phyloP scores from a whole-genome alignment of 2,113 vertebrate species.

The Pituophis catenifer region DNA sequence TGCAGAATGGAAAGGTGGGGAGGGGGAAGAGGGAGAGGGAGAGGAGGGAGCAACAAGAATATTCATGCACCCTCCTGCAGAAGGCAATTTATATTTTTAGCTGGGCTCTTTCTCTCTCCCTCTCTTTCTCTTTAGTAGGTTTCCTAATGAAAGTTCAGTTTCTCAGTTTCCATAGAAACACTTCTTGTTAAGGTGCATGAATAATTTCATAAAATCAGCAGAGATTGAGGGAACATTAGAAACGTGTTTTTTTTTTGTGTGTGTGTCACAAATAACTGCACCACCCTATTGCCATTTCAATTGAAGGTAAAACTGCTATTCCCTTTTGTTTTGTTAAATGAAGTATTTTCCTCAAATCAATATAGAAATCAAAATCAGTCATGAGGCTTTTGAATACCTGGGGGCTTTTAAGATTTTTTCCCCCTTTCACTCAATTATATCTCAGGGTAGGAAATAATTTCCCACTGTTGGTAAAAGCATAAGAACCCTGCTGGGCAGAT shows the following conservation, averaged over 20 bases:
- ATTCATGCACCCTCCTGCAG: constrained; percentile 66
- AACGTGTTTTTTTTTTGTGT: constrained; percentile 43
- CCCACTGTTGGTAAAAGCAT: not conserved
- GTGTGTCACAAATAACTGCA: constrained; percentile 40
- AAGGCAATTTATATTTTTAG: constrained; percentile 76
- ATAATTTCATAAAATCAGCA: constrained; percentile 67
- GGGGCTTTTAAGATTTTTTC: not conserved
- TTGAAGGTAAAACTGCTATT: constrained; percentile 25
- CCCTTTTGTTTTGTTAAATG: constrained; percentile 1
- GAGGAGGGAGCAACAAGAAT: constrained; percentile 45
- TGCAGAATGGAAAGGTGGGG: constrained; percentile 29
- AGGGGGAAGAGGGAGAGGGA: not conserved
- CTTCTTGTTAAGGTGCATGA: constrained; percentile 65
- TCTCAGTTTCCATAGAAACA: constrained; percentile 76
- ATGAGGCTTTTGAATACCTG: constrained; percentile 45
- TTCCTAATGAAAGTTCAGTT: constrained; percentile 69
- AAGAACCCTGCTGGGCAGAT: not conserved
- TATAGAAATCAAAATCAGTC: not conserved
- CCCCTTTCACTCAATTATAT: not conserved
- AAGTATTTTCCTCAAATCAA: constrained; percentile 24
- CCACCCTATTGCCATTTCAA: constrained; percentile 40
- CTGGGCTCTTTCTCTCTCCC: constrained; percentile 54
- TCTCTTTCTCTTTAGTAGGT: constrained; percentile 54
- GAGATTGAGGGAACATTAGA: constrained; percentile 63
- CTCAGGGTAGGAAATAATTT: not conserved